These are phyloP conservation scores for Cryptoprocta ferox DNA, from an alignment of 2,797 vertebrate genomes.

Conservation along the genomic window DNA sequence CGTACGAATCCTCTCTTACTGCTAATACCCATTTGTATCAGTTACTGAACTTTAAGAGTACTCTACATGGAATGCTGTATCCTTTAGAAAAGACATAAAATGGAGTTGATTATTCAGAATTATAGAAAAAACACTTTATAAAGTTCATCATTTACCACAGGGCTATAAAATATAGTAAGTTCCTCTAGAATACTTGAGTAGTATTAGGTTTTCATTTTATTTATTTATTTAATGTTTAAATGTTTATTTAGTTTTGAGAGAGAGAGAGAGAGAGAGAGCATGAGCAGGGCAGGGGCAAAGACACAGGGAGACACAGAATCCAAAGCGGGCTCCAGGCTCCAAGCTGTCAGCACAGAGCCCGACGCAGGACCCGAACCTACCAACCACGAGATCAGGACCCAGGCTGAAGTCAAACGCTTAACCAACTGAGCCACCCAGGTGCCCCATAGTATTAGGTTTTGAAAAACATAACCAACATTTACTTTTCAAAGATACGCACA, in stretches of 20 bases:
- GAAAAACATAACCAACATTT: background rate
- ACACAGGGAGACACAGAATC: too few species aligned
- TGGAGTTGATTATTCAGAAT: constrained; percentile 9
- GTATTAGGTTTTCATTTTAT: background rate
- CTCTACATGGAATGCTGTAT: background rate
- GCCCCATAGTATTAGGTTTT: background rate
- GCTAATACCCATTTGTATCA: background rate
- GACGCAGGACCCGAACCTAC: too few species aligned
- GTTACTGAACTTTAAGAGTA: background rate
- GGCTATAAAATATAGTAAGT: background rate
- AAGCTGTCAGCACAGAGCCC: too few species aligned
- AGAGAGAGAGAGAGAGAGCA: too few species aligned
- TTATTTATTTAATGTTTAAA: too few species aligned
- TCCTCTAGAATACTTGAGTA: background rate
- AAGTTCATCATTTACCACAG: background rate
- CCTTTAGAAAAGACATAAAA: background rate
- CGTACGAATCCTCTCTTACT: background rate
- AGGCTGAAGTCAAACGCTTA: too few species aligned
- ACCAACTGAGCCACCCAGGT: too few species aligned
- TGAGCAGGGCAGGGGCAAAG: too few species aligned
- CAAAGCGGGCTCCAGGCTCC: too few species aligned
- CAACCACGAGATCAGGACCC: too few species aligned
- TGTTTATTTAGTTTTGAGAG: too few species aligned
- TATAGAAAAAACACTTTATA: background rate
- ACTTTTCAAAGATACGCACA: background rate